Evolutionary conservation across 2,888 invertebrate genomes (phyloP).

Genomic region (Watsonalla binaria): DNA sequence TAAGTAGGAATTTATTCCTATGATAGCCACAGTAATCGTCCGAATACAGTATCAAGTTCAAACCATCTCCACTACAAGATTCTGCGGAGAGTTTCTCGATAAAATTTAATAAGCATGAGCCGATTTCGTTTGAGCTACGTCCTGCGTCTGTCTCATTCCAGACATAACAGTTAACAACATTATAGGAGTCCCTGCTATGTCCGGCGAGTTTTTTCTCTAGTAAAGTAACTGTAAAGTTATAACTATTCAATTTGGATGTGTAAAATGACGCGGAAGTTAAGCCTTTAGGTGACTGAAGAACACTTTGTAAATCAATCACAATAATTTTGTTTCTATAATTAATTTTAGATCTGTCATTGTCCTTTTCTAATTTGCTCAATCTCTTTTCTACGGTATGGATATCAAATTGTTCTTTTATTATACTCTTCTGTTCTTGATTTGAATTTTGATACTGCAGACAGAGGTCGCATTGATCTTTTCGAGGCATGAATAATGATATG

Average conservation of each 20-base stretch:
- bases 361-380: conserved; percentile 9
- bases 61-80: conserved; percentile 5
- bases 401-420: not conserved
- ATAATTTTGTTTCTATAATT: conserved; percentile 14
- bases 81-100: conserved; percentile 6
- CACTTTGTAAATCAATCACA: conserved; percentile 19
- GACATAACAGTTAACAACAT: conserved; percentile 16
- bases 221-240: conserved; percentile 6
- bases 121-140: not conserved
- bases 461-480: not conserved
- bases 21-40: conserved; percentile 18
- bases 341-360: conserved; percentile 15
- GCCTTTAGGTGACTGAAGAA: conserved; percentile 17
- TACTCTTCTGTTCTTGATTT: not conserved
- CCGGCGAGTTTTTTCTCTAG: conserved; percentile 8
- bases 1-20: conserved; percentile 17
- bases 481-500: not conserved
- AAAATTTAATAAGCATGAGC: conserved; percentile 5
- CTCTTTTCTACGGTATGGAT: not conserved
- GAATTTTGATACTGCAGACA: not conserved
- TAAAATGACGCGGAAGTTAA: conserved; percentile 18
- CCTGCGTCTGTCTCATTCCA: conserved; percentile 24
- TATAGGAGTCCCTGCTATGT: conserved; percentile 9
- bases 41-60: conserved; percentile 14
- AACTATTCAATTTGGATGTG: conserved; percentile 17